Conservation (phyloP, 1,140 invertebrate species). For the Thaumatotibia leucotreta region DNA sequence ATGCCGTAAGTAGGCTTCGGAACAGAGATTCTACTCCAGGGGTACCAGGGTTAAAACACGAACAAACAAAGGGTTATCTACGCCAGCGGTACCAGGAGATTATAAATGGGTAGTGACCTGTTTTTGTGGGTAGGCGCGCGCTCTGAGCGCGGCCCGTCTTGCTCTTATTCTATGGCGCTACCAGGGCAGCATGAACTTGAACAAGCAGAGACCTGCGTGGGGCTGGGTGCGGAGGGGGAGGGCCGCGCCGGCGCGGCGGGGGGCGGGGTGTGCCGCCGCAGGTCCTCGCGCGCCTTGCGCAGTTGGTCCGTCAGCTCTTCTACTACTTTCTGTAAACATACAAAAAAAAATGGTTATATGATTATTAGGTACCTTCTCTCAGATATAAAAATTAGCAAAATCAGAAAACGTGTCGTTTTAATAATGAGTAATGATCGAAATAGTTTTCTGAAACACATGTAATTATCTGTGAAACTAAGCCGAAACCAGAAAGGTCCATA, state of each 20-base stretch:
- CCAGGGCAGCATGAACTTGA: neutral
- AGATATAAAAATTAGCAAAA: too few relatives aligned
- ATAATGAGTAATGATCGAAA: too few relatives aligned
- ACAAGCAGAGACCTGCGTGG: slow-evolving; percentile 19
- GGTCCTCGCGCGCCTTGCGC: slow-evolving; percentile 45
- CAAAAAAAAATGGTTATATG: slow-evolving; percentile 3
- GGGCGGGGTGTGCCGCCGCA: slow-evolving; percentile 28
- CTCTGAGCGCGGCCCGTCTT: too few relatives aligned
- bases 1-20: too few relatives aligned
- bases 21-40: too few relatives aligned
- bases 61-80: too few relatives aligned
- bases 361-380: too few relatives aligned
- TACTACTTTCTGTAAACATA: slow-evolving; percentile 52
- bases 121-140: neutral
- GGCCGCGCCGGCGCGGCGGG: slow-evolving; percentile 28
- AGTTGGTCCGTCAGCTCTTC: slow-evolving; percentile 50
- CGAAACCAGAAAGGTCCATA: too few relatives aligned
- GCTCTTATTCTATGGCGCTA: neutral
- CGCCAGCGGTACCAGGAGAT: neutral
- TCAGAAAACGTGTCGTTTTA: too few relatives aligned
- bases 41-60: too few relatives aligned
- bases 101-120: slow-evolving; percentile 4
- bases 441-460: too few relatives aligned
- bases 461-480: too few relatives aligned
- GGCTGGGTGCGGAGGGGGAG: slow-evolving; percentile 25